A percentile compares a stretch with the other conserved stretches of the same genome.
Conservation (phyloP, 2,797 vertebrate genomes). For the Neosilurus mollespiculum region DNA sequence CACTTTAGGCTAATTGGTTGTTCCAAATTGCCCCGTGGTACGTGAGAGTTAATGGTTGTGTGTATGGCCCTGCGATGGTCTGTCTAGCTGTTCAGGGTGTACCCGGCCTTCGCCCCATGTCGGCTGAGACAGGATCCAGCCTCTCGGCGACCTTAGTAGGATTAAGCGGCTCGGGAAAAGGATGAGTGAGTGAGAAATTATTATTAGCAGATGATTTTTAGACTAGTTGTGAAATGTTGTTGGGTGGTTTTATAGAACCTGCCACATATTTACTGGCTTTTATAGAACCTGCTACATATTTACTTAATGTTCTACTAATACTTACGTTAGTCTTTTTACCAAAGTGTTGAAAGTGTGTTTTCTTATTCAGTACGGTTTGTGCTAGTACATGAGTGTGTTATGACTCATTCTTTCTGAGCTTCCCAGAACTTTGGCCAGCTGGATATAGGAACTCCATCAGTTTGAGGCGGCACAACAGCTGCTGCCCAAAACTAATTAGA, state of each 20-base stretch:
- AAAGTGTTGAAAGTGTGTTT: slow-evolving; percentile 47
- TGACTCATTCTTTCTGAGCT: slow-evolving; percentile 60
- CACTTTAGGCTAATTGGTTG: too few species aligned
- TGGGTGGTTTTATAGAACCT: too few species aligned
- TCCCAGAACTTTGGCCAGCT: slow-evolving; percentile 77
- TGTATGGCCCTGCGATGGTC: too few species aligned
- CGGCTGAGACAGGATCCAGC: too few species aligned
- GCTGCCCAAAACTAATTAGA: slow-evolving; percentile 73
- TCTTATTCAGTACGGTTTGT: slow-evolving; percentile 1
- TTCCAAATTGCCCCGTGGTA: too few species aligned
- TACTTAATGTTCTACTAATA: neutral
- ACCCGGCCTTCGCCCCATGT: too few species aligned
- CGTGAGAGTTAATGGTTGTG: too few species aligned
- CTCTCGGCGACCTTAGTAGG: too few species aligned
- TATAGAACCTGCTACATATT: neutral
- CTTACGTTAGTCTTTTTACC: slow-evolving; percentile 51
- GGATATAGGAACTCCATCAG: slow-evolving; percentile 60
- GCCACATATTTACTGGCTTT: neutral
- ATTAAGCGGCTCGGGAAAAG: too few species aligned
- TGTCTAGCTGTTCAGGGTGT: too few species aligned
- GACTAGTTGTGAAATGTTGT: neutral
- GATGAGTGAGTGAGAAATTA: neutral
- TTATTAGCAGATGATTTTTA: neutral
- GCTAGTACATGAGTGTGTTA: slow-evolving; percentile 49
- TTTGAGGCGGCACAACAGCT: slow-evolving; percentile 75